Percentiles rank a stretch among this genome's conserved stretches.
These are phyloP conservation scores for Petrocephalus microphthalmus DNA, from an alignment of 2,113 vertebrate species.

Conservation along the genomic window DNA sequence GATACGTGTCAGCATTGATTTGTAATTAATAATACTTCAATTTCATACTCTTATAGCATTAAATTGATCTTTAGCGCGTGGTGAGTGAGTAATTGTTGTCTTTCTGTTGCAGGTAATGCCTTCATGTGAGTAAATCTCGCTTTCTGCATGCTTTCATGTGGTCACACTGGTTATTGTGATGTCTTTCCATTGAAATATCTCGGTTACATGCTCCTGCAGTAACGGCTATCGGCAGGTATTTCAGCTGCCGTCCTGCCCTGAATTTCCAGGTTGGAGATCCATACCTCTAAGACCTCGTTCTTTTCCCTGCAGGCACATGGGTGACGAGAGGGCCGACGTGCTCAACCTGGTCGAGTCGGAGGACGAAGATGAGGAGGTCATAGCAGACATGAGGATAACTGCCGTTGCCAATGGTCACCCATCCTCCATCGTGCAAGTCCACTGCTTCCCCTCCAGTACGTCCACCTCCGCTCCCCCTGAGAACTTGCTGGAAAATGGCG, in stretches of 20 bases:
- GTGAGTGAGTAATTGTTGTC: not conserved
- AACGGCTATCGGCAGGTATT: not conserved
- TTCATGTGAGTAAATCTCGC: constrained; percentile 55
- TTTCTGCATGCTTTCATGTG: not conserved
- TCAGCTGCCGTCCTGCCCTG: not conserved
- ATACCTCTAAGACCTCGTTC: not conserved
- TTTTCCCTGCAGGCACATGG: constrained; percentile 36
- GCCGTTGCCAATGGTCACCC: constrained; percentile 44
- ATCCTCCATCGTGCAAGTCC: constrained; percentile 61
- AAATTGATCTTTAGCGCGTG: not conserved
- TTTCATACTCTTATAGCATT: not conserved
- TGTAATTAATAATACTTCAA: not conserved
- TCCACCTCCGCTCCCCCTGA: not conserved
- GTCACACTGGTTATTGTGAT: not conserved
- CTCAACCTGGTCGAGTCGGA: constrained; percentile 84
- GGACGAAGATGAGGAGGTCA: constrained; percentile 70
- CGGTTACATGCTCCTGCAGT: not conserved
- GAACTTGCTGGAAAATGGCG: not conserved
- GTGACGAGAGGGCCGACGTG: constrained; percentile 58
- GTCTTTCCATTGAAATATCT: not conserved
- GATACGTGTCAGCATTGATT: not conserved
- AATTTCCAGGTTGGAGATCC: not conserved
- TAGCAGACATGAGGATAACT: constrained; percentile 52
- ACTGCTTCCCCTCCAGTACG: constrained; percentile 56
- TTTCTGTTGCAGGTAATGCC: constrained; percentile 48